phyloP scores from a whole-genome alignment of 2,113 vertebrate species.

The Mus musculus region GRCm39 chr13:102145501-102146000 shows the following conservation, averaged over 20 bases:
- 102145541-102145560: slow-evolving; percentile 24
- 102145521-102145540: background rate
- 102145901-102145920: background rate
- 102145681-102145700: slow-evolving; percentile 10
- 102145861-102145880: background rate
- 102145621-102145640: background rate
- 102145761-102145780: background rate
- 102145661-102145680: background rate
- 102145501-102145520: slow-evolving; percentile 34
- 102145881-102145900: background rate
- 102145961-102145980: background rate
- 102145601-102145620: slow-evolving; percentile 45
- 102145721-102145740: background rate
- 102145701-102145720: background rate
- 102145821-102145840: background rate
- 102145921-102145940: background rate
- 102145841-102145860: background rate
- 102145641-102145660: slow-evolving; percentile 32
- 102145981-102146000: background rate
- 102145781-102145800: background rate
- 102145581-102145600: background rate
- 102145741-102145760: background rate
- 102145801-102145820: no score
- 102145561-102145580: slow-evolving; percentile 15
- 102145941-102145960: background rate